phyloP scores from a whole-genome alignment of 2,888 invertebrate species.

The Sarcophaga caerulescens region DNA sequence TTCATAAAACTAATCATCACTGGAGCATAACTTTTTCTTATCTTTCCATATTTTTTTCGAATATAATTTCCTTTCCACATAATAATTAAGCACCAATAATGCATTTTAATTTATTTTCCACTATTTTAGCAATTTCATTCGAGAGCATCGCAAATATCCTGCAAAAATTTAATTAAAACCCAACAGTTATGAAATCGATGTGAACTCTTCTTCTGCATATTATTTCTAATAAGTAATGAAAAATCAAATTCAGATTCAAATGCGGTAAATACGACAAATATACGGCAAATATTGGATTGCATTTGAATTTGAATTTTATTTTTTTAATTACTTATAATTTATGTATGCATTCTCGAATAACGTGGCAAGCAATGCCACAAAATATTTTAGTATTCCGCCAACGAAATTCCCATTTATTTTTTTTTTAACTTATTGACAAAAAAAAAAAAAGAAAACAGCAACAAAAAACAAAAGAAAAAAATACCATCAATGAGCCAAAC shows the following conservation, averaged over 20 bases:
- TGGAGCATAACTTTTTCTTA: no score
- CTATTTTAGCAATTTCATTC: no score
- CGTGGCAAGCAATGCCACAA: not conserved
- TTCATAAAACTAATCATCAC: no score
- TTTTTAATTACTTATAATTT: slow-evolving; percentile 47
- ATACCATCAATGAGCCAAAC: slow-evolving; percentile 28
- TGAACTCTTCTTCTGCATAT: not conserved
- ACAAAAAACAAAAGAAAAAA: no score
- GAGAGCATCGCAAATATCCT: no score
- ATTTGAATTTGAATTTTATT: slow-evolving; percentile 6
- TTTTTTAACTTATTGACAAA: slow-evolving; percentile 23
- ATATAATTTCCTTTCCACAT: no score
- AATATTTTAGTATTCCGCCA: not conserved
- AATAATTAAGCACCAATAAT: no score
- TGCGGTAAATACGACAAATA: no score
- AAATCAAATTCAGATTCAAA: slow-evolving; percentile 5
- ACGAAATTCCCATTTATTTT: not conserved
- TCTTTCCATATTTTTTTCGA: no score
- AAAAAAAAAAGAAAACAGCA: not conserved
- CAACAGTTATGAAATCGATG: not conserved
- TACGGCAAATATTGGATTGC: not conserved
- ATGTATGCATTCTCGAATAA: slow-evolving; percentile 10
- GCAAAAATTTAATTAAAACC: no score
- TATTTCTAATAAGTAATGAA: slow-evolving; percentile 6
- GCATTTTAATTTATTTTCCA: no score